Evolutionary conservation across 2,888 invertebrate species (phyloP).

Genomic region (Xylophagus ater): DNA sequence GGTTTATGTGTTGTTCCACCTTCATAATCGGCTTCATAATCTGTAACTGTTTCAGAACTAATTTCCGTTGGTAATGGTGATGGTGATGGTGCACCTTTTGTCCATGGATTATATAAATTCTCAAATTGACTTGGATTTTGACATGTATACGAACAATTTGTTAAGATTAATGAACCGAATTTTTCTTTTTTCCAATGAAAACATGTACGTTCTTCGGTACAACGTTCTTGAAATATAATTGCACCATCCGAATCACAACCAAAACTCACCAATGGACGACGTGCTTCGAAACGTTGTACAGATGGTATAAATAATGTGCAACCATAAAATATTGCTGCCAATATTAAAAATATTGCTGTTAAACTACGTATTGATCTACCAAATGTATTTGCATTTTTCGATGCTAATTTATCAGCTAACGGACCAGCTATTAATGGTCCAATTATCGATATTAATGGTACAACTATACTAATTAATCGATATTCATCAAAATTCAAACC

Average conservation of each 20-base stretch:
- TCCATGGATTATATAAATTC: conserved; percentile 34
- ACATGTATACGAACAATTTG: conserved; percentile 61
- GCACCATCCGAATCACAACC: conserved; percentile 60
- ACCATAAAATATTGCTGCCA: conserved; percentile 58
- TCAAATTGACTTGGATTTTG: conserved; percentile 39
- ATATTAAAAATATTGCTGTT: conserved; percentile 54
- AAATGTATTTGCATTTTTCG: conserved; percentile 35
- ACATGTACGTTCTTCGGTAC: conserved; percentile 54
- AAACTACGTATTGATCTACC: conserved; percentile 57
- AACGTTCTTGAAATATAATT: conserved; percentile 60
- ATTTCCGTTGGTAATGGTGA: conserved; percentile 31
- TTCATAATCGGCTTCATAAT: conserved; percentile 30
- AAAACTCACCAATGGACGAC: conserved; percentile 52
- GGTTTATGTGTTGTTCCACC: conserved; percentile 28
- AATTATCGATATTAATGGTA: conserved; percentile 66
- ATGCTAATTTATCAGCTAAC: conserved; percentile 52
- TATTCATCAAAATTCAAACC: conserved; percentile 66
- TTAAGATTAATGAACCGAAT: conserved; percentile 53
- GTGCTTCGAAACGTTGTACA: conserved; percentile 48
- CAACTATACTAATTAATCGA: conserved; percentile 63
- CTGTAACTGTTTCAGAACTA: conserved; percentile 35
- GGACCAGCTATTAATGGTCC: conserved; percentile 69
- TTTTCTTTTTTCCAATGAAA: conserved; percentile 53
- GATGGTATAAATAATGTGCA: conserved; percentile 55
- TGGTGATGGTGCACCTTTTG: conserved; percentile 28